Evolutionary conservation across 2,113 vertebrate species (phyloP).

Genomic region (Tursiops truncatus): DNA sequence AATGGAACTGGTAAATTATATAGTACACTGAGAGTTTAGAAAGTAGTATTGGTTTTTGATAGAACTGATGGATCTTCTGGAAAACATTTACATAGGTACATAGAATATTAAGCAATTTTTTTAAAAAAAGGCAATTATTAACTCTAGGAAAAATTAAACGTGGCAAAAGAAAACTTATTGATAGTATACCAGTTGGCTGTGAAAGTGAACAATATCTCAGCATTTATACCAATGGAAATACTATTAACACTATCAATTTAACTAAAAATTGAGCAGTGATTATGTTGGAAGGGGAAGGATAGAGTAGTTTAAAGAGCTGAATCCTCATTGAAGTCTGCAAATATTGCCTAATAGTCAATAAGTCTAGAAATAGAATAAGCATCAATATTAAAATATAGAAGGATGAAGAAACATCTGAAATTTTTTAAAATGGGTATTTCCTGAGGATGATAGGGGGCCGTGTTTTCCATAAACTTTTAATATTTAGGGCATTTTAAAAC

Average conservation of each 20-base stretch:
- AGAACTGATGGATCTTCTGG: background rate
- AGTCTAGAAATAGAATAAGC: background rate
- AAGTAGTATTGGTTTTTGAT: background rate
- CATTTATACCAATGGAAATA: background rate
- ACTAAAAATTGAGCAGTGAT: background rate
- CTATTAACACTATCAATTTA: background rate
- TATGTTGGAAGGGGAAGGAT: background rate
- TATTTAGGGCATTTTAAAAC: constrained; percentile 4
- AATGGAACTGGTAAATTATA: background rate
- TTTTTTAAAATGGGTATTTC: background rate
- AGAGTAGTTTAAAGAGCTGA: background rate
- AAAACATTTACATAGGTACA: background rate
- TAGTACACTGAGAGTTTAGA: background rate
- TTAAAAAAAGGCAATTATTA: background rate
- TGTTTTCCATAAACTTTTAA: constrained; percentile 1
- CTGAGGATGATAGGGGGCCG: background rate
- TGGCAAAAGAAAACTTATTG: background rate
- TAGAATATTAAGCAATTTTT: background rate
- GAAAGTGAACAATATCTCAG: background rate
- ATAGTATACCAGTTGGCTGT: background rate
- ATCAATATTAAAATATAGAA: constrained; percentile 36
- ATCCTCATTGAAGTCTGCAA: background rate
- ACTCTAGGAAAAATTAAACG: background rate
- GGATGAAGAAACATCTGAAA: constrained; percentile 24
- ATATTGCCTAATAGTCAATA: background rate